Conservation (phyloP, 2,113 vertebrate species). For the Rafetus swinhoei region DNA sequence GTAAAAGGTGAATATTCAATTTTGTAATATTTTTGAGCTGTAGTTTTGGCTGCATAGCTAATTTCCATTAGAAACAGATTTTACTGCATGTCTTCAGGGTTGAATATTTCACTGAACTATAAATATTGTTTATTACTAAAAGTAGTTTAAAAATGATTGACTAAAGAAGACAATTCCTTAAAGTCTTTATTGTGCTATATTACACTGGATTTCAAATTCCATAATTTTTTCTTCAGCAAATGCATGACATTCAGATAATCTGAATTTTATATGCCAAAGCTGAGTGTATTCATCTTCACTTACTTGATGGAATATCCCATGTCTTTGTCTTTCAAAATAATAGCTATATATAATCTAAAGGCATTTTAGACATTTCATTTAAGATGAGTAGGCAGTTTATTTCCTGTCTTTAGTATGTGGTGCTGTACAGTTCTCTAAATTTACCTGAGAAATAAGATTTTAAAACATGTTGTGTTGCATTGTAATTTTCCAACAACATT, state of each 20-base stretch:
- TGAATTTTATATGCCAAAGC: slow-evolving; percentile 44
- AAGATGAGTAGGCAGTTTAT: slow-evolving; percentile 12
- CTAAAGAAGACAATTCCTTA: neutral
- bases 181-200: neutral
- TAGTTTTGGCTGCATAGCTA: too few species aligned
- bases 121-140: too few species aligned
- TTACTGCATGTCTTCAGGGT: too few species aligned
- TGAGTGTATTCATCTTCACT: slow-evolving; percentile 15
- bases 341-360: slow-evolving; percentile 28
- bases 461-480: neutral
- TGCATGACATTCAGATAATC: neutral
- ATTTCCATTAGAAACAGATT: too few species aligned
- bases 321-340: slow-evolving; percentile 23
- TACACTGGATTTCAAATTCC: neutral
- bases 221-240: neutral
- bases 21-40: too few species aligned
- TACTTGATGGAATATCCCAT: slow-evolving; percentile 39
- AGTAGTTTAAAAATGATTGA: too few species aligned
- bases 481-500: slow-evolving; percentile 16
- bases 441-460: neutral
- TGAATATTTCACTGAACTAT: too few species aligned
- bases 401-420: neutral
- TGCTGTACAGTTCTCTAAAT: slow-evolving; percentile 9
- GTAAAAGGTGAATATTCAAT: too few species aligned
- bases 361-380: neutral